Base-by-base conservation (phyloP, 2,888 invertebrate species). In the Sphaeridia pumilis region DNA sequence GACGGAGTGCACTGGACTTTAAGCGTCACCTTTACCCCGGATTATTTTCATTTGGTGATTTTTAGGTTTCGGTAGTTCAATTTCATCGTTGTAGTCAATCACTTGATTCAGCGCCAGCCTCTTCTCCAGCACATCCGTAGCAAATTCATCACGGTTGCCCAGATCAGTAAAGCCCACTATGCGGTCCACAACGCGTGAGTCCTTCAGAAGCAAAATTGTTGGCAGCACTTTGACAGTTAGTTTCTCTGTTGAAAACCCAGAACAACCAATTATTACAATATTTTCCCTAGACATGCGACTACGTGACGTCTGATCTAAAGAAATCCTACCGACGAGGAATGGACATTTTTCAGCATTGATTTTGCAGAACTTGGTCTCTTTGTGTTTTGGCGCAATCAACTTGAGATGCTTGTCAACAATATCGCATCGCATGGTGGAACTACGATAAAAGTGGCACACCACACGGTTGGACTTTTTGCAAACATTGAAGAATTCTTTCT, bases 391-490 rank as follows among this genome's bases (percentile, higher is more conserved):
- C 1, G 92, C 88, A n/a, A 98, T 72, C 31, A 82, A 73, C 69
- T 84, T 82, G 28, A 97, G 74, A 70, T 95, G 94, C 77, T 87
- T 90, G 70, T 97, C 95, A 0, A 93, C 83, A 59, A 97, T 93
- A 69, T 83, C 82, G 69, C 89, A 92, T 41, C 93, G 79, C 50
- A 85, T 83, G 1, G 88, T 79, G 65, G 82, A 81, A 61, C 81
- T 80, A 66, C 86, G 81, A 72, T 88, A 97, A 73, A 94, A 97
- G 70, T 94, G 90, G 66, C 90, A 84, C 1, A 95, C 82, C 10
- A 94, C 83, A 65, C 87, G 83, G 52, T 83, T 81, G 3, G 90
- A 93, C 67, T 89, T 89, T 69, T 92, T 93, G 50, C 87, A 85
- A 0, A 82, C 74, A 12, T 83, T 82, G 71, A 97, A 97, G 74